These are phyloP conservation scores for Uloborus plumipes DNA, from an alignment of 2,888 invertebrate species.

Conservation along the genomic window DNA sequence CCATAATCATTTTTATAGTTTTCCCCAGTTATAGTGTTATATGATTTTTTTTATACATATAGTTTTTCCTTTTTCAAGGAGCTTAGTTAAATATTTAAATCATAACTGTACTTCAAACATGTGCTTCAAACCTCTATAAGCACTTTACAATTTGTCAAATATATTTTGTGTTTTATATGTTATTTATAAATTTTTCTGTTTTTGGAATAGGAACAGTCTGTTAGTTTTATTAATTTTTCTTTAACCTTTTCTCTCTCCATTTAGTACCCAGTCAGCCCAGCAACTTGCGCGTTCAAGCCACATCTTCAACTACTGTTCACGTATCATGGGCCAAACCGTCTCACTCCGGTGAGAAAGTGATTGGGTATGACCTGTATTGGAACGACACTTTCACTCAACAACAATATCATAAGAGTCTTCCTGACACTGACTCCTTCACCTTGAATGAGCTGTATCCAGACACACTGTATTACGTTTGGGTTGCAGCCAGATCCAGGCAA, in stretches of 20 bases:
- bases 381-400: constrained; percentile 88
- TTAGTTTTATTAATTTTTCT: too few relatives aligned
- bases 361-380: constrained; percentile 96
- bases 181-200: too few relatives aligned
- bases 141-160: too few relatives aligned
- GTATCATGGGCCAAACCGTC: constrained; percentile 93
- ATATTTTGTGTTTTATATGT: too few relatives aligned
- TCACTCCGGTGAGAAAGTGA: constrained; percentile 92
- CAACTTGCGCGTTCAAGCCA: constrained; percentile 88
- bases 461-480: constrained; percentile 96
- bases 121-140: too few relatives aligned
- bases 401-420: constrained; percentile 76
- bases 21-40: too few relatives aligned
- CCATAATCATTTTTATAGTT: too few relatives aligned
- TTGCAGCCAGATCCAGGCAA: constrained; percentile 91
- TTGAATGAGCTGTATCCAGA: constrained; percentile 93
- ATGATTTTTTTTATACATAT: too few relatives aligned
- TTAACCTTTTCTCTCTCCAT: background rate
- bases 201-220: too few relatives aligned
- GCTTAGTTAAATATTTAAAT: too few relatives aligned
- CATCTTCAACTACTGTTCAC: constrained; percentile 90
- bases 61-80: too few relatives aligned
- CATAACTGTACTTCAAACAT: too few relatives aligned
- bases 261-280: constrained; percentile 95
- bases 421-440: constrained; percentile 86